These are phyloP conservation scores for Lasioglossum oenotherae DNA, from an alignment of 2,888 invertebrate genomes.

Conservation along the genomic window DNA sequence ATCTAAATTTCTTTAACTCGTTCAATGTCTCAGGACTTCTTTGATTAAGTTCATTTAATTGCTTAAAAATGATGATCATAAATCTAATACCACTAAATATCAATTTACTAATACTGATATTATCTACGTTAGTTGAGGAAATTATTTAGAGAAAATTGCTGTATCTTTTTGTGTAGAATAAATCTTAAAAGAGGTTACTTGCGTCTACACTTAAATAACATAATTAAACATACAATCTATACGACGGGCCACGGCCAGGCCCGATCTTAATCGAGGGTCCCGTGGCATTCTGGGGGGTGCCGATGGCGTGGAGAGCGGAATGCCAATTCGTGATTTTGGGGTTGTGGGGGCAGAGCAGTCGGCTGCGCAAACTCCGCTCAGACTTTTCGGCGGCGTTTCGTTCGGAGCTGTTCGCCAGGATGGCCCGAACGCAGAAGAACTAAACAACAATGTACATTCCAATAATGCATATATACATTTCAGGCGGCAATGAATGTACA, in stretches of 20 bases:
- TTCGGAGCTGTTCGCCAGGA: background rate
- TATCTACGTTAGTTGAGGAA: background rate
- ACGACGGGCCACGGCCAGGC: slow-evolving; percentile 68
- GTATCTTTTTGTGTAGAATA: background rate
- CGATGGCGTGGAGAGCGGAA: background rate
- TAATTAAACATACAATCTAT: slow-evolving; percentile 61
- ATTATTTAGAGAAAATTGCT: background rate
- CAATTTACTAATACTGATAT: too few relatives aligned
- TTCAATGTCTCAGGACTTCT: background rate
- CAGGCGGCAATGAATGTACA: too few relatives aligned
- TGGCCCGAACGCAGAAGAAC: background rate
- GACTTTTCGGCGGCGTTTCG: slow-evolving; percentile 21
- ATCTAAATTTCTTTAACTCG: background rate
- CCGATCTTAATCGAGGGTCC: slow-evolving; percentile 47
- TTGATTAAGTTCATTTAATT: background rate
- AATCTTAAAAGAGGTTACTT: background rate
- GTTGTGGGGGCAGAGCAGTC: background rate
- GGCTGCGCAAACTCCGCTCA: background rate
- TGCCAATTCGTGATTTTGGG: background rate
- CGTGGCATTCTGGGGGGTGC: slow-evolving; percentile 16
- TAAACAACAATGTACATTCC: too few relatives aligned
- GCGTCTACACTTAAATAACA: too few relatives aligned
- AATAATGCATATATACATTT: too few relatives aligned
- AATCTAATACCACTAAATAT: too few relatives aligned
- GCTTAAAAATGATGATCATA: background rate